phyloP scores from a whole-genome alignment of 2,888 invertebrate species.

The Aphodius sticticus region DNA sequence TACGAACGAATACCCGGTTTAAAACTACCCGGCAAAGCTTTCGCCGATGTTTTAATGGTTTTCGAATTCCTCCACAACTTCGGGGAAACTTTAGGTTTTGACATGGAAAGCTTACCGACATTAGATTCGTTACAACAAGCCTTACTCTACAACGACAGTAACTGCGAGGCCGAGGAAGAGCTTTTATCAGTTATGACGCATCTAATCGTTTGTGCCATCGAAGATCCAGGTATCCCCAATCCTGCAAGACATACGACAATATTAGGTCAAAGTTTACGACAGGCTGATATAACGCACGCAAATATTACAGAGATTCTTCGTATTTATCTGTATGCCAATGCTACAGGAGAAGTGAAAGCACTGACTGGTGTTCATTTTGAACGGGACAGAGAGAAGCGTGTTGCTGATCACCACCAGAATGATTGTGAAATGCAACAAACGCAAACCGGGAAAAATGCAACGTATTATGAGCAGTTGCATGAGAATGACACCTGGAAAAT shows the following conservation, averaged over 20 bases:
- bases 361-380: conserved; percentile 84
- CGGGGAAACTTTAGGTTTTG: conserved; percentile 92
- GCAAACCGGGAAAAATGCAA: conserved; percentile 77
- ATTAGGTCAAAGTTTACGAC: conserved; percentile 87
- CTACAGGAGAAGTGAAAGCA: conserved; percentile 85
- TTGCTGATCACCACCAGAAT: conserved; percentile 84
- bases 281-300: conserved; percentile 89
- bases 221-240: conserved; percentile 92
- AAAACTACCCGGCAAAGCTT: conserved; percentile 82
- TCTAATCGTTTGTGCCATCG: conserved; percentile 89
- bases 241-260: conserved; percentile 89
- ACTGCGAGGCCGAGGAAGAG: conserved; percentile 83
- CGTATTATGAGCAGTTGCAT: conserved; percentile 80
- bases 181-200: conserved; percentile 88
- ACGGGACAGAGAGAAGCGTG: conserved; percentile 79
- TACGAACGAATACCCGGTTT: conserved; percentile 74
- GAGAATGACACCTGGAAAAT: conserved; percentile 81
- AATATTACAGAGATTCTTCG: conserved; percentile 92
- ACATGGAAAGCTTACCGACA: conserved; percentile 87
- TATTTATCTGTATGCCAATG: conserved; percentile 90
- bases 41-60: conserved; percentile 93
- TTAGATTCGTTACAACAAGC: conserved; percentile 88
- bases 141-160: conserved; percentile 74
- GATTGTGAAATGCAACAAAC: conserved; percentile 72
- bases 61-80: conserved; percentile 97